Percentiles rank a stretch among this genome's conserved stretches.
These are phyloP conservation scores for Lasioglossum morio DNA, from an alignment of 2,888 invertebrate species.

Conservation along the genomic window DNA sequence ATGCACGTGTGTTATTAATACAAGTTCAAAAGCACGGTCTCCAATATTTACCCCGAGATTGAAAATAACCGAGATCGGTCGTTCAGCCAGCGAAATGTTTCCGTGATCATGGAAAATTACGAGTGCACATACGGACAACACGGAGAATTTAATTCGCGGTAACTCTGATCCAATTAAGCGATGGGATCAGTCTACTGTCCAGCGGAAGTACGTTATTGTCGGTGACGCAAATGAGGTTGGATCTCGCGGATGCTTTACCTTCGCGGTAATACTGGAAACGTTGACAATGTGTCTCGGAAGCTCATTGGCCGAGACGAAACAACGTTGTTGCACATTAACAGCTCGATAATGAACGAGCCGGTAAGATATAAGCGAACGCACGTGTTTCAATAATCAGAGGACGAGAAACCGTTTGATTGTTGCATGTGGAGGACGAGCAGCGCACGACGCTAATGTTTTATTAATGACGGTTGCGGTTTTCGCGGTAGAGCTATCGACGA, in stretches of 20 bases:
- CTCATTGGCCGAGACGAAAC: neutral
- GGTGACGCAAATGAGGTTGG: conserved; percentile 31
- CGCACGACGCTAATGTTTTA: neutral
- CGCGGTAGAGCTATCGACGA: conserved; percentile 23
- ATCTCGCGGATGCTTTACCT: conserved; percentile 4
- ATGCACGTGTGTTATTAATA: no score
- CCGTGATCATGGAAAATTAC: neutral
- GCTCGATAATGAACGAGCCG: neutral
- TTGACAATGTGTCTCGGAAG: neutral
- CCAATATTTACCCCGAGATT: neutral
- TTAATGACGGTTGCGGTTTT: conserved; percentile 21
- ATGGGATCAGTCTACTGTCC: conserved; percentile 29
- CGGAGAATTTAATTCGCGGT: neutral
- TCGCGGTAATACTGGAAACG: neutral
- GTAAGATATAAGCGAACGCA: neutral
- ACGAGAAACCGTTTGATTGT: neutral
- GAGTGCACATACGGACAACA: neutral
- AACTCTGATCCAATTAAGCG: conserved; percentile 52
- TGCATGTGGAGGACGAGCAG: neutral
- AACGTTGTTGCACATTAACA: neutral
- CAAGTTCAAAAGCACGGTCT: no score
- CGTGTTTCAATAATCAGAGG: neutral
- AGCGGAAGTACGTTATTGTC: conserved; percentile 16
- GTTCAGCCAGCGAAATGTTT: neutral
- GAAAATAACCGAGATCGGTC: neutral